Base-by-base conservation (phyloP, 2,797 vertebrate genomes). In the Neopelma chrysocephalum region DNA sequence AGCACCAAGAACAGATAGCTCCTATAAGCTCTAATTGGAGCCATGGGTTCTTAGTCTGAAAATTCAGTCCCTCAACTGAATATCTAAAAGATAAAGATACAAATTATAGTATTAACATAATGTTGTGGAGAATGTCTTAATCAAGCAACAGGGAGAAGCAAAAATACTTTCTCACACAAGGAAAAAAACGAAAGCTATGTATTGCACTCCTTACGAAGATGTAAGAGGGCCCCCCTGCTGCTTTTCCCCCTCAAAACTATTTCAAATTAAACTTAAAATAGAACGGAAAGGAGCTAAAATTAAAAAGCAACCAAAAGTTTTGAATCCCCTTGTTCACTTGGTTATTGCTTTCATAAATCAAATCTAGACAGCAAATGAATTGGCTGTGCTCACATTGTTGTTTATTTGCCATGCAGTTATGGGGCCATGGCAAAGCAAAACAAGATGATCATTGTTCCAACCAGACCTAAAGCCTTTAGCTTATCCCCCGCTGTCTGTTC, bases 341-440 rank as follows among this genome's bases (percentile, higher is more conserved):
- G 34, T 90, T 95, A 94, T 90, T 88, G 34, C 90, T 87, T 93
- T 93, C 91, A 91, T 94, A 93, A 96, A 96, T 96, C 95, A 97
- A 96, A 87, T 79, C 38, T 87, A 95, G 80, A 93, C 79, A 95
- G 91, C 73, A 73, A 94, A 91, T 66, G 83, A 96, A 92, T 87
- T 92, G 88, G 79, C 73, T 70, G n/a, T 58, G 72, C 71, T 93
- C 89, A 88, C 65, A 60, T 19, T 91, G 85, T 82, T 96, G 66
- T 95, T 96, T 94, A 78, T 93, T 95, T 94, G 80, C 84, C 10
- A 5, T 54, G 82, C 65, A 80, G 76, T 85, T 93, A 81, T 57
- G 72, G 69, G 88, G 62, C 61, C 73, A 56, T 20, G 50, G 91
- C 50, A 96, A 93, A 86, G 79, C 53, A 82, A 84, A 89, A 93